These are phyloP conservation scores for Araneus ventricosus DNA, from an alignment of 1,140 invertebrate species.

Conservation along the genomic window DNA sequence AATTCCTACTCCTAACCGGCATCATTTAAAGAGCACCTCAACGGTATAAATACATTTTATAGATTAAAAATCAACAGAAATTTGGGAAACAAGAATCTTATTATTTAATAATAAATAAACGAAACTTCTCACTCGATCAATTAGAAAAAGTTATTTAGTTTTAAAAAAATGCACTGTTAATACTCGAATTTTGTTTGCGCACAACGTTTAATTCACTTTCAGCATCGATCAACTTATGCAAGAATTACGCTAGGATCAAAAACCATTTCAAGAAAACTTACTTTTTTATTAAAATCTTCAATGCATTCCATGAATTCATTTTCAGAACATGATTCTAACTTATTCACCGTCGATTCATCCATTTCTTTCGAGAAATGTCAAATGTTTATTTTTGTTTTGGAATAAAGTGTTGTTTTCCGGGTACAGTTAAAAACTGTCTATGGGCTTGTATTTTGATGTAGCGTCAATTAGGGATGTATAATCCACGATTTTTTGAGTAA, in stretches of 20 bases:
- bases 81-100: too few species aligned
- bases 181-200: not conserved
- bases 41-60: too few species aligned
- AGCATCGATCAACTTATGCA: not conserved
- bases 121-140: not conserved
- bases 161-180: not conserved
- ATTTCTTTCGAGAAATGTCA: conserved; percentile 11
- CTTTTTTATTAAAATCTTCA: conserved; percentile 57
- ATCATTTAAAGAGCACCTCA: too few species aligned
- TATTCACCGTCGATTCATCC: conserved; percentile 45
- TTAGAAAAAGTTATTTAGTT: too few species aligned
- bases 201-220: not conserved
- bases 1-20: too few species aligned
- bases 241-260: not conserved
- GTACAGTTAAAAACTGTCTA: too few species aligned
- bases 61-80: too few species aligned
- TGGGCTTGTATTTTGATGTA: too few species aligned
- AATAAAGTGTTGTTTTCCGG: too few species aligned
- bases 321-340: conserved; percentile 33
- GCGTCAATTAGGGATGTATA: too few species aligned
- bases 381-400: not conserved
- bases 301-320: conserved; percentile 29
- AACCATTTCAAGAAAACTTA: not conserved
- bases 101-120: too few species aligned
- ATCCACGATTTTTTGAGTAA: too few species aligned